phyloP scores from a whole-genome alignment of 2,888 invertebrate species.

The Tipula confusa region DNA sequence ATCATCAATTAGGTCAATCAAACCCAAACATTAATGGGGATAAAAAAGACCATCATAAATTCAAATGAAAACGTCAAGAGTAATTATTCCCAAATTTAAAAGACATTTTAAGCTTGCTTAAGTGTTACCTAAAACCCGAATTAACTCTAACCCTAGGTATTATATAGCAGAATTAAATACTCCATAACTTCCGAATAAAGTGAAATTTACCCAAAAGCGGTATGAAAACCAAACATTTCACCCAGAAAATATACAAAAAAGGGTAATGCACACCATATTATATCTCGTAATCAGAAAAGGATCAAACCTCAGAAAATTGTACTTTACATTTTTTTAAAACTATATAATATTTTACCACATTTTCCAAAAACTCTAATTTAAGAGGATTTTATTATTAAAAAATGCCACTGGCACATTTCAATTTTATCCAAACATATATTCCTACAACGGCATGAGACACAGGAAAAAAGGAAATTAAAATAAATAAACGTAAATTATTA shows the following conservation, averaged over 20 bases:
- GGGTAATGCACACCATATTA: neutral
- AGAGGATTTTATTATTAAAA: neutral
- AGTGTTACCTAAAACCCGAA: neutral
- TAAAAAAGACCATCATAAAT: neutral
- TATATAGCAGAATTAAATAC: neutral
- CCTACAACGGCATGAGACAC: neutral
- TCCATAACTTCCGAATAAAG: neutral
- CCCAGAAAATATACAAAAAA: neutral
- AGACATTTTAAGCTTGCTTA: neutral
- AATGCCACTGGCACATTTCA: neutral
- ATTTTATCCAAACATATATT: neutral
- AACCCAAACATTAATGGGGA: neutral
- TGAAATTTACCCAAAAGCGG: neutral
- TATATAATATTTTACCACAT: neutral
- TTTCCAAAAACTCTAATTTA: neutral
- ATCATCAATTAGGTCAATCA: no score
- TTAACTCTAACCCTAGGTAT: neutral
- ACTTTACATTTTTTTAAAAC: neutral
- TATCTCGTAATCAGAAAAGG: neutral
- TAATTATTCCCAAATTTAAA: neutral
- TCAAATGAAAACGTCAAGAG: neutral
- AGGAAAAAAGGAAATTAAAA: neutral
- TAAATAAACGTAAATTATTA: neutral
- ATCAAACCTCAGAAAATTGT: neutral
- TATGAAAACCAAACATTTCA: neutral